phyloP scores from a whole-genome alignment of 2,888 invertebrate species.

The Cecidostiba fungosa region DNA sequence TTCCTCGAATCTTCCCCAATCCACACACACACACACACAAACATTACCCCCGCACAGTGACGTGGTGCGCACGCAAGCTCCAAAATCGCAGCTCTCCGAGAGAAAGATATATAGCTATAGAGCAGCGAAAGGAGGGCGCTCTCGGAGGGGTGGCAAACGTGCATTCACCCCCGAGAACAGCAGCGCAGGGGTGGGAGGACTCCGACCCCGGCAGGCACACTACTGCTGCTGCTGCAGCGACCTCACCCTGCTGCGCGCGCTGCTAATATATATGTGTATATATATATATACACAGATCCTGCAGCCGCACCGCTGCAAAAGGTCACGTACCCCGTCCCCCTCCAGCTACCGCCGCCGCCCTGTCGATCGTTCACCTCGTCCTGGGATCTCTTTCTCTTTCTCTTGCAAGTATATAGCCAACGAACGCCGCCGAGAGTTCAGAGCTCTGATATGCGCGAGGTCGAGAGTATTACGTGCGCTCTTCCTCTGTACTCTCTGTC shows the following conservation, averaged over 20 bases:
- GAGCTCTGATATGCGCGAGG: neutral
- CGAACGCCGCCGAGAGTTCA: neutral
- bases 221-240: conserved; percentile 53
- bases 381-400: conserved; percentile 63
- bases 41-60: neutral
- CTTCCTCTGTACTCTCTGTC: too few species aligned
- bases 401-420: neutral
- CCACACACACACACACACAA: neutral
- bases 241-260: conserved; percentile 42
- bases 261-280: neutral
- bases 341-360: conserved; percentile 12
- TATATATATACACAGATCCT: conserved; percentile 24
- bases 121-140: conserved; percentile 31
- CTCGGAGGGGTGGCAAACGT: conserved; percentile 30
- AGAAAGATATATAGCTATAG: neutral
- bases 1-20: conserved; percentile 23
- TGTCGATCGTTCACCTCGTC: conserved; percentile 69
- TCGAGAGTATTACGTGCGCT: neutral
- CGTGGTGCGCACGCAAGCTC: conserved; percentile 18
- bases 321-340: conserved; percentile 74
- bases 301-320: conserved; percentile 74
- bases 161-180: conserved; percentile 56
- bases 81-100: conserved; percentile 33
- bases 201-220: conserved; percentile 53
- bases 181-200: conserved; percentile 27